Conservation (phyloP, 2,888 invertebrate species). For the Aphrophora alni region DNA sequence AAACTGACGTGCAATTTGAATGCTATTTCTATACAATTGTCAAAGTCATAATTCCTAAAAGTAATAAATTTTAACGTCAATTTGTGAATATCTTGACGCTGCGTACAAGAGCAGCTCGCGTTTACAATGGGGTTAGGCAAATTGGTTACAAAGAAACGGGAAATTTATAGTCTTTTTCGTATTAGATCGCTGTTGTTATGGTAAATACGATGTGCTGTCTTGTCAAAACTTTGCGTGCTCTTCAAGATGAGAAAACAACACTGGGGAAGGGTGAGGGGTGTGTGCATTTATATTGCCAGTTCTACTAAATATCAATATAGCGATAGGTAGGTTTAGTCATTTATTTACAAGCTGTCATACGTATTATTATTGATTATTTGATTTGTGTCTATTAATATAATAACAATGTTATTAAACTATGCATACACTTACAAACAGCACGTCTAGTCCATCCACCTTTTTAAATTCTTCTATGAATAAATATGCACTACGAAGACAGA, state of each 20-base stretch:
- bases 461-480: too few relatives aligned
- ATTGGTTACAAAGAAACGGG: not conserved
- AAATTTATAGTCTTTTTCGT: not conserved
- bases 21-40: not conserved
- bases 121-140: not conserved
- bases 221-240: not conserved
- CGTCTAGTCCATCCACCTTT: too few relatives aligned
- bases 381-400: too few relatives aligned
- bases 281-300: not conserved
- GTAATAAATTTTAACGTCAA: not conserved
- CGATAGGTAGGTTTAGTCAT: too few relatives aligned
- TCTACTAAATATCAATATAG: too few relatives aligned
- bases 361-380: too few relatives aligned
- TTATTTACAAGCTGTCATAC: too few relatives aligned
- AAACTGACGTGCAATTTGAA: not conserved
- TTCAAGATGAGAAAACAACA: not conserved
- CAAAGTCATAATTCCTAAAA: not conserved
- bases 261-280: not conserved
- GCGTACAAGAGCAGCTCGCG: not conserved
- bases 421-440: too few relatives aligned
- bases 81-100: not conserved
- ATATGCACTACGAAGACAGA: too few relatives aligned
- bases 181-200: not conserved
- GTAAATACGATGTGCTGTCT: not conserved
- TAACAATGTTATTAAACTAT: too few relatives aligned